A percentile compares a stretch with the other conserved stretches of the same genome.
Evolutionary conservation across 2,797 vertebrate species (phyloP).

Genomic region (Apogon talboti): DNA sequence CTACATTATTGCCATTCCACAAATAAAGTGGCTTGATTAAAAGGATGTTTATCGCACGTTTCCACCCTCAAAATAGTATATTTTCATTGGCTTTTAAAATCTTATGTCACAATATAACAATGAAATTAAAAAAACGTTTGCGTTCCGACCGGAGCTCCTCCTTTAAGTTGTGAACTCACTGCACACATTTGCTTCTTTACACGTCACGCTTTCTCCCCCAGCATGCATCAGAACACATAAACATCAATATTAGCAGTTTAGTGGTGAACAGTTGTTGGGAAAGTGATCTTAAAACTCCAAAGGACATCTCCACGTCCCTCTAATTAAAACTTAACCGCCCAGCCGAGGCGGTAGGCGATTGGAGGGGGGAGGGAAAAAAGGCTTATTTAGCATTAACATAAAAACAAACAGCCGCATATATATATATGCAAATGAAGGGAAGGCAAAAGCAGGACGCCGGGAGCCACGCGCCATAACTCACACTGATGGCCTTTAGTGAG

Average conservation of each 20-base stretch:
- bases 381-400: constrained; percentile 76
- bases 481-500: constrained; percentile 73
- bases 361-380: constrained; percentile 8
- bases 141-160: constrained; percentile 28
- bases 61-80: not conserved
- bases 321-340: constrained; percentile 73
- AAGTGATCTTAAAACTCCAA: constrained; percentile 74
- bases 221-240: constrained; percentile 65
- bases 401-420: constrained; percentile 71
- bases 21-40: not conserved
- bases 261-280: constrained; percentile 65
- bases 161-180: constrained; percentile 10
- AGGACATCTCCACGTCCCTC: constrained; percentile 67
- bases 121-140: not conserved
- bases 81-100: constrained; percentile 30
- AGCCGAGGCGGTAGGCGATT: constrained; percentile 36
- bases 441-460: constrained; percentile 60
- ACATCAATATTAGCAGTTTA: constrained; percentile 67
- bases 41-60: not conserved
- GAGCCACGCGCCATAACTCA: constrained; percentile 68
- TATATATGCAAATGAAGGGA: constrained; percentile 72
- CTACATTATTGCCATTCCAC: too few species aligned
- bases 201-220: constrained; percentile 46
- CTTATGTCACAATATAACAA: constrained; percentile 2
- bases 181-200: constrained; percentile 9